phyloP scores from a whole-genome alignment of 1,140 invertebrate genomes.

The Hirudo medicinalis region DNA sequence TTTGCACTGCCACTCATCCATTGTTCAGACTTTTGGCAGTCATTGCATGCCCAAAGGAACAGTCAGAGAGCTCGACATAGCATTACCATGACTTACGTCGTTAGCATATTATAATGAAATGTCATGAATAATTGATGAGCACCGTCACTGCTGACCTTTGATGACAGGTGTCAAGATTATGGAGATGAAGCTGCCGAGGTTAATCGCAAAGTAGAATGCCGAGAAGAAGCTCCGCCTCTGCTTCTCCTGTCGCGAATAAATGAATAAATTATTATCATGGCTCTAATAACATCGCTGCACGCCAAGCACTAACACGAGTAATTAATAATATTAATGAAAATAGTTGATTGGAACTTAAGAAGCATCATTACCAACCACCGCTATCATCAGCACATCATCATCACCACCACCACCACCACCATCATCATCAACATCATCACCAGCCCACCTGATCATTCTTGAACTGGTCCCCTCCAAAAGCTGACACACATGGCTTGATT shows the following conservation, averaged over 20 bases:
- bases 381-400: no score
- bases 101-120: no score
- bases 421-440: not conserved
- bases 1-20: no score
- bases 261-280: not conserved
- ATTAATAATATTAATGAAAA: not conserved
- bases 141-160: slow-evolving; percentile 35
- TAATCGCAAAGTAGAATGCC: slow-evolving; percentile 84
- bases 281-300: no score
- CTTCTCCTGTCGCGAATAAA: slow-evolving; percentile 33
- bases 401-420: not conserved
- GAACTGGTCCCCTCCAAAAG: slow-evolving; percentile 88
- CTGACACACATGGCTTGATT: slow-evolving; percentile 91
- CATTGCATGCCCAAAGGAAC: no score
- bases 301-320: no score
- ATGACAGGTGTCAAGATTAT: slow-evolving; percentile 77
- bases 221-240: slow-evolving; percentile 76
- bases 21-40: no score
- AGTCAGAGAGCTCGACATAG: no score
- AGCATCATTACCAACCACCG: no score
- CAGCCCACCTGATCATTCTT: slow-evolving; percentile 45
- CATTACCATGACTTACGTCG: no score
- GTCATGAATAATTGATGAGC: no score
- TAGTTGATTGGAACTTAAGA: not conserved
- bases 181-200: slow-evolving; percentile 75